phyloP scores from a whole-genome alignment of 1,140 invertebrate species.

The Drosophila equinoxialis region DNA sequence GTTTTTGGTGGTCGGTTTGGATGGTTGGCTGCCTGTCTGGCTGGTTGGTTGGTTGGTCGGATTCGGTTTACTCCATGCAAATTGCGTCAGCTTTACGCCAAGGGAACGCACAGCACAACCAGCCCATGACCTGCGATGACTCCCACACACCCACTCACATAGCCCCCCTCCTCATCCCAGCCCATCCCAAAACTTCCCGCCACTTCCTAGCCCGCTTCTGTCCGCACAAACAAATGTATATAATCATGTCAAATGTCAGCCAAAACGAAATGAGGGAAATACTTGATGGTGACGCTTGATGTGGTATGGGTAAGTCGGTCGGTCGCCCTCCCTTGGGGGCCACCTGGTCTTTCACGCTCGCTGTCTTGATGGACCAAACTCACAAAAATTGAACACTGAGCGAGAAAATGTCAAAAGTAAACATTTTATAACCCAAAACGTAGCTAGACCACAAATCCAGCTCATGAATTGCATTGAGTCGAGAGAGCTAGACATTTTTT shows the following conservation, averaged over 20 bases:
- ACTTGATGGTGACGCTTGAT: conserved; percentile 1
- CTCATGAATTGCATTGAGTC: too few species aligned
- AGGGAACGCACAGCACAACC: conserved; percentile 8
- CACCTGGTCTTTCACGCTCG: conserved; percentile 3
- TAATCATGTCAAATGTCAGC: conserved; percentile 79
- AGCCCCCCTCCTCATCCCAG: not conserved
- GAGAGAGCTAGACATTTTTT: too few species aligned
- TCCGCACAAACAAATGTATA: conserved; percentile 69
- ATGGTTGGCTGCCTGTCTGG: not conserved
- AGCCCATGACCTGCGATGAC: not conserved
- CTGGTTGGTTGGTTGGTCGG: conserved; percentile 2
- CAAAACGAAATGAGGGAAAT: conserved; percentile 56
- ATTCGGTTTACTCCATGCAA: conserved; percentile 49
- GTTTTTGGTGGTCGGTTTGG: conserved; percentile 44
- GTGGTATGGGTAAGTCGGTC: conserved; percentile 7
- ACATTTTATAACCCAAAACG: too few species aligned
- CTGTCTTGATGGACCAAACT: conserved; percentile 9
- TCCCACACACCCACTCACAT: not conserved
- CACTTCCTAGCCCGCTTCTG: not conserved
- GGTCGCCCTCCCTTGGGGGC: conserved; percentile 36
- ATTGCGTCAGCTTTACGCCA: conserved; percentile 57
- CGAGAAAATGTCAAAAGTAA: not conserved
- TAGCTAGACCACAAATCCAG: too few species aligned
- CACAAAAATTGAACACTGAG: not conserved
- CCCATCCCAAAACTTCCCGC: not conserved